Evolutionary conservation across 2,113 vertebrate species (phyloP), one percentile per base, ranked within the genome.

Genomic region (Calidris pygmaea): DNA sequence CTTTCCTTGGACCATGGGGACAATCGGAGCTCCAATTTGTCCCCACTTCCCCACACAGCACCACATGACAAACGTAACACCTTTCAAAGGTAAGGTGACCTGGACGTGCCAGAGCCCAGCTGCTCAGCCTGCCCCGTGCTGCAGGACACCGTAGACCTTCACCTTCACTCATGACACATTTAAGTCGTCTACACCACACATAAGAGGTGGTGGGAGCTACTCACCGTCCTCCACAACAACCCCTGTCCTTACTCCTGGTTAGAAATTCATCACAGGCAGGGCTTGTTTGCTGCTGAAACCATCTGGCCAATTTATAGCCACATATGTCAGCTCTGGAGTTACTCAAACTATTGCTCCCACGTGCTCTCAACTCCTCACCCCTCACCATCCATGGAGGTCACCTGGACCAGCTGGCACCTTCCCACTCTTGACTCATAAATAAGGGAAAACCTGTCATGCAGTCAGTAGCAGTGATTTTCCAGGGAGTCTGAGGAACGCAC

Each of bases 141-240:
- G 39, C 70, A 84, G 65, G 65, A 58, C 47, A 21, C 37, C 14
- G 34, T 39, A 70, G 48, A 87, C 41, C 30, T 70, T 76, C 65
- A 68, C 55, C 21, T 29, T 3, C 7, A 22, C 9, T 30, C 29
- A 39, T 2, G 9, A 55, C 47, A 34, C 10, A 10, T 16, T 48
- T 50, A 22, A 23, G 56, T 34, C 4, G 5, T 8, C 37, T 48
- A 20, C 39, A 65, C 4, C 24, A 29, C 0, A 0, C 2, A 3
- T 6, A 45, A 52, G 37, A 62, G 59, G 7, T 62, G 41, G 39
- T 35, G 41, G 45, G 47, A 84, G 37, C 41, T 73, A 47, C 59
- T 56, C 26, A 12, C 13, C 1, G 4, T 52, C 29, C 22, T 85
- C 52, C 30, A 24, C 62, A 68, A 15, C 37, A 53, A 65, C 11